Evolutionary conservation across 2,797 vertebrate genomes (phyloP), one percentile per base, ranked within the genome.

Genomic region (Tragelaphus oryx): DNA sequence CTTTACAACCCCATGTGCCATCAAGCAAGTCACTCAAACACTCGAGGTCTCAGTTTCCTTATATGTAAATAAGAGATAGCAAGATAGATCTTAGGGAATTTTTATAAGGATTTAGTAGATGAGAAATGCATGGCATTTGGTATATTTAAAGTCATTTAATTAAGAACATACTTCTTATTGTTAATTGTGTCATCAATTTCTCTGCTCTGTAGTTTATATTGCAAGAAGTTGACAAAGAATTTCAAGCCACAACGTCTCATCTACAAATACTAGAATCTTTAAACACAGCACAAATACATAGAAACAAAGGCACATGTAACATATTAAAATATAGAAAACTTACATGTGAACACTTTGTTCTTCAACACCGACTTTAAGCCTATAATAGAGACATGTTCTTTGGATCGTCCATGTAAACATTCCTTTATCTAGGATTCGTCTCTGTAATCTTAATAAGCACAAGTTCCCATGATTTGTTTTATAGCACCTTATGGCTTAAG

Each of bases 401-500:
- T 65, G 46, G 4, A 74, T 85, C 30, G 4, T 16, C 28, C 52
- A 24, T 60, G 24, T 24, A 93, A 12, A 84, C 62, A 28, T 96
- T 87, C 78, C 41, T 95, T 84, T 80, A 89, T 71, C 75, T 93
- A 48, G 48, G 48, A 84, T 26, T 74, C 33, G 16, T 68, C 44
- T 87, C 33, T 81, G 5, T 92, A 76, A 91, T 89, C 11, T 65
- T 93, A 89, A 87, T 91, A 93, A 95, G 57, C 50, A 91, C 12
- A 82, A 2, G 16, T 90, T 93, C 55, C 33, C 93, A 93, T 89
- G 93, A 79, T 57, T 81, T 96, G 71, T 89, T 97, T 97, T 81
- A 78, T 86, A 96, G 91, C 80, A 95, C 91, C 46, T 95, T 89
- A 95, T 81, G 46, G 41, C 44, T 91, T 93, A 84, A 91, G 95